Percentiles rank a stretch among this genome's conserved stretches.
phyloP scores from a whole-genome alignment of 2,113 vertebrate genomes.

The Calidris pygmaea region DNA sequence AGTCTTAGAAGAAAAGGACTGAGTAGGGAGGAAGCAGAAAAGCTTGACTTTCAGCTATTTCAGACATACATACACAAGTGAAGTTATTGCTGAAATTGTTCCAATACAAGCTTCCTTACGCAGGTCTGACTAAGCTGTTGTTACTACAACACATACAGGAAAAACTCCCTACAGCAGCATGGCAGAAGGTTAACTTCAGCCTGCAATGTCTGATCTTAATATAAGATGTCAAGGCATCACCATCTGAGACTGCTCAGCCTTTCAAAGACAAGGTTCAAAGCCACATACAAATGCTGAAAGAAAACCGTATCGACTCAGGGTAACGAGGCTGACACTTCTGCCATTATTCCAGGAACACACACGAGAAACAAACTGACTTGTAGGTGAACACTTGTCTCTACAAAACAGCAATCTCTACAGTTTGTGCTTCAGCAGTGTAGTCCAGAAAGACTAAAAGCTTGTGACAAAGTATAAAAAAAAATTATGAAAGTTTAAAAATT shows the following conservation, averaged over 20 bases:
- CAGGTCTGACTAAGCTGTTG: background rate
- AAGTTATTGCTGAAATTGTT: background rate
- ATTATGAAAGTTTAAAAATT: constrained; percentile 29
- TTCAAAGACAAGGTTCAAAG: background rate
- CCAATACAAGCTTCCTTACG: background rate
- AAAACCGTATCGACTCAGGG: background rate
- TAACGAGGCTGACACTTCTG: background rate
- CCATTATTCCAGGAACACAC: background rate
- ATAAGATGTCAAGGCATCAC: constrained; percentile 50
- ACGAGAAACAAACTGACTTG: background rate
- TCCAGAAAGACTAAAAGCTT: constrained; percentile 62
- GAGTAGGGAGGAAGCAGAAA: background rate
- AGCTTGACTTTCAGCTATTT: background rate
- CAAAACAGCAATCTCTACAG: background rate
- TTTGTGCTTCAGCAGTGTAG: constrained; percentile 66
- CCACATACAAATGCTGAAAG: background rate
- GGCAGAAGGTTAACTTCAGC: background rate
- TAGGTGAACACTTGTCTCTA: background rate
- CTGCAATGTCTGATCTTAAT: constrained; percentile 44
- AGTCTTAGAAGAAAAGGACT: background rate
- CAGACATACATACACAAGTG: background rate
- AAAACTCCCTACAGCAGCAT: background rate
- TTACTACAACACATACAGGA: background rate
- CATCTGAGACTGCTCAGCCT: background rate
- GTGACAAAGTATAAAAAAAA: constrained; percentile 54